These are phyloP conservation scores for Coleophora flavipennella DNA, from an alignment of 2,888 invertebrate species.

Conservation along the genomic window DNA sequence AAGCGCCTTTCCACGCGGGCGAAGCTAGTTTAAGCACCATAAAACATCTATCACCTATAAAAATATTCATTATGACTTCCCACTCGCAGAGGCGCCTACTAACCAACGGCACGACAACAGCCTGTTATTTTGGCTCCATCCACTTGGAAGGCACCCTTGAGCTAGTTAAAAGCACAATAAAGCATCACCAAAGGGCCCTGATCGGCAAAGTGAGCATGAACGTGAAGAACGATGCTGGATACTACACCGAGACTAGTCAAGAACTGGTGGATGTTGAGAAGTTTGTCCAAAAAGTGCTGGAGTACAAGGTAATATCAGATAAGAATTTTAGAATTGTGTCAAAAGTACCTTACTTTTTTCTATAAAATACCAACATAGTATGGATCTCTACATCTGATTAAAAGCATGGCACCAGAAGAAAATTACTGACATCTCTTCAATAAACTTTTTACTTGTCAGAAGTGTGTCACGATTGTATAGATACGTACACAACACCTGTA, in stretches of 20 bases:
- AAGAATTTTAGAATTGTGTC: too few species aligned
- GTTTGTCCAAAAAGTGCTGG: slow-evolving; percentile 73
- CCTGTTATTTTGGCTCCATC: slow-evolving; percentile 89
- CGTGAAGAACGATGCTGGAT: slow-evolving; percentile 69
- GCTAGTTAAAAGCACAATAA: slow-evolving; percentile 77
- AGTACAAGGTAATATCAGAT: slow-evolving; percentile 3
- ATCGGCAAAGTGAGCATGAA: slow-evolving; percentile 93
- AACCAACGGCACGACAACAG: slow-evolving; percentile 88
- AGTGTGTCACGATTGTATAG: too few species aligned
- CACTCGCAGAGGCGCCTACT: slow-evolving; percentile 78
- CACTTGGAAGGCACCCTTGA: slow-evolving; percentile 79
- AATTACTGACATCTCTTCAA: too few species aligned
- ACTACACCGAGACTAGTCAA: slow-evolving; percentile 74
- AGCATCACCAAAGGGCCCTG: slow-evolving; percentile 84
- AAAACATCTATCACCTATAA: too few species aligned
- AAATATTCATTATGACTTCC: not conserved
- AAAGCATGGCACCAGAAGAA: too few species aligned
- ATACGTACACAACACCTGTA: too few species aligned
- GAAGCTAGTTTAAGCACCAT: too few species aligned
- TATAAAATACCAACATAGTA: too few species aligned
- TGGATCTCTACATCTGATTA: too few species aligned
- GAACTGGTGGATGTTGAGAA: slow-evolving; percentile 75
- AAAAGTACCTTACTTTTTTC: too few species aligned
- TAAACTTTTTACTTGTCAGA: too few species aligned
- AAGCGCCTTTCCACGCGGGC: too few species aligned